phyloP scores from a whole-genome alignment of 2,797 vertebrate genomes.

The Acanthurus leucopareius region DNA sequence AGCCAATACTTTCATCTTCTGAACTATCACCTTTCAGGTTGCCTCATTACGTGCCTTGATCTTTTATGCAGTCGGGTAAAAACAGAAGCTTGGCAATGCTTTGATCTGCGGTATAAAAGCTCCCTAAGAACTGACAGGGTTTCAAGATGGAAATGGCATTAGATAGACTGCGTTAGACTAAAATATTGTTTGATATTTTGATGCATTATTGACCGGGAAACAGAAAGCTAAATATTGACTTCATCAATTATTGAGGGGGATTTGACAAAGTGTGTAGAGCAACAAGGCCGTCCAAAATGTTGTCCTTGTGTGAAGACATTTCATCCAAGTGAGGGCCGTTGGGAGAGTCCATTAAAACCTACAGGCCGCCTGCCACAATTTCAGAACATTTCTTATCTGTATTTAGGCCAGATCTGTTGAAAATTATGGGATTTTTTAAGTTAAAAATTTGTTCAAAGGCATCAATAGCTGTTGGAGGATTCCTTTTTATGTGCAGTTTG shows the following conservation, averaged over 20 bases:
- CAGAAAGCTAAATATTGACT: conserved; percentile 71
- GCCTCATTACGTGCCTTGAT: conserved; percentile 81
- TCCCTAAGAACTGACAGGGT: conserved; percentile 83
- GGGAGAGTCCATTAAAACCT: not conserved
- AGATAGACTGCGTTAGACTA: conserved; percentile 70
- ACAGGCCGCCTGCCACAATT: not conserved
- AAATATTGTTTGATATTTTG: conserved; percentile 74
- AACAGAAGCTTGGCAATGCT: conserved; percentile 76
- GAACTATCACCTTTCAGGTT: conserved; percentile 82
- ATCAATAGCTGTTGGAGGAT: conserved; percentile 40
- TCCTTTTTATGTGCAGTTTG: conserved; percentile 47
- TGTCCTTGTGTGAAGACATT: conserved; percentile 19
- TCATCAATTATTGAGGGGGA: conserved; percentile 61
- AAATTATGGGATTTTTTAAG: conserved; percentile 1
- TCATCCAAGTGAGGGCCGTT: not conserved
- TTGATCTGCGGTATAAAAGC: conserved; percentile 85
- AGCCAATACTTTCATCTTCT: conserved; percentile 73
- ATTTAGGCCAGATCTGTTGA: conserved; percentile 6
- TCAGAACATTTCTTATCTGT: not conserved
- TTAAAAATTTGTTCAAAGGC: conserved; percentile 36
- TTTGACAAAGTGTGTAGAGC: conserved; percentile 20
- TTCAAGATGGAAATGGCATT: conserved; percentile 82
- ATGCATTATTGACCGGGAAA: conserved; percentile 70
- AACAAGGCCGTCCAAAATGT: conserved; percentile 14
- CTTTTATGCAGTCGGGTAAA: conserved; percentile 86